Evolutionary conservation across 64 coral and sea anemone genomes (phyloP), one percentile per base, ranked within the genome.

Genomic region (Catalaphyllia jardinei): DNA sequence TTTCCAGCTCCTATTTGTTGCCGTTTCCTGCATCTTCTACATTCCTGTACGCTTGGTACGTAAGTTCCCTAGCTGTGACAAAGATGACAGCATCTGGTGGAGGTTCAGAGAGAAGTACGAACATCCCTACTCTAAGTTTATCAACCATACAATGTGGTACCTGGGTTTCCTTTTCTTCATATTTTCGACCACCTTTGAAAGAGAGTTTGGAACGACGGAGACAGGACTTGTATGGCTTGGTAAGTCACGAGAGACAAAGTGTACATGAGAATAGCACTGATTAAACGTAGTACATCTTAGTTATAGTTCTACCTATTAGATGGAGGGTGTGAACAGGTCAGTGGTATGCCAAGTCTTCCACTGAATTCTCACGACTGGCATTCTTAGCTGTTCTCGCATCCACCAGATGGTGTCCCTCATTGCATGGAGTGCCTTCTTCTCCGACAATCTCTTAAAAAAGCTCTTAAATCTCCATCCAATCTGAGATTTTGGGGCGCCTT

Each of bases 111-210:
- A 46, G 33, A 24, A n/a, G 18, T 83, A 65, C 33, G 80, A 83
- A 20, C 61, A 83, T 59, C 89, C 89, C 1, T 90, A 74, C 31
- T 72, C 71, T 46, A 90, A 90, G 89, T 90, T 90, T 62, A 67
- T 90, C 62, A 90, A 81, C 65, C 89, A 90, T 51, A 83, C 64
- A 8, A 73, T 38, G 19, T 81, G 55, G 28, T 90, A 82, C 49
- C 6, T 83, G 28, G 50, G 75, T 24, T 90, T 90, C 63, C 77
- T 90, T 8, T 63, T 13, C 3, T 18, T 90, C 20, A 20, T 90
- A 55, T 22, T 72, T 19, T 29, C 64, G 10, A 60, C 78, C 10
- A 54, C 89, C 39, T 72, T 83, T n/a, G 31, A 81, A 10, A 17
- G 61, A 10, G 29, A 72, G 11, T 81, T 74, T 80, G 38, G 4